Percentiles rank a stretch among this genome's conserved stretches.
Evolutionary conservation across 2,797 vertebrate species (phyloP).

Genomic region (Salarias fasciatus): DNA sequence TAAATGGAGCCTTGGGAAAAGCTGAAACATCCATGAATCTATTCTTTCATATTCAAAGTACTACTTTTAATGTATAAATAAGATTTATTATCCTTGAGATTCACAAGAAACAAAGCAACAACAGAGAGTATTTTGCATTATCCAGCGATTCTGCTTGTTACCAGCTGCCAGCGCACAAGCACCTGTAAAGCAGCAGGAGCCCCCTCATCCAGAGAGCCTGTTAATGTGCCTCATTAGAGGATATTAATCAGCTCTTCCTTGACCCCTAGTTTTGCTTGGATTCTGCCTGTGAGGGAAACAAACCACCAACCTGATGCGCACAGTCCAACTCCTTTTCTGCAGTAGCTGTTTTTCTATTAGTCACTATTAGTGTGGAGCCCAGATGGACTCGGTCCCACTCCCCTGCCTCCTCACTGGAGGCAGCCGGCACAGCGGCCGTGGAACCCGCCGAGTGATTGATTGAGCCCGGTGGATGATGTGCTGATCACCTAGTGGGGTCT

Average conservation of each 20-base stretch:
- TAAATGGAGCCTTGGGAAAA: constrained; percentile 11
- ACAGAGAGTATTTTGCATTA: not conserved
- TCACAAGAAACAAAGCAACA: constrained; percentile 27
- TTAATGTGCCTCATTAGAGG: constrained; percentile 48
- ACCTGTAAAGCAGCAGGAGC: constrained; percentile 42
- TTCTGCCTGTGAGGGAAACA: constrained; percentile 32
- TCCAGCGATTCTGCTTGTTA: constrained; percentile 7
- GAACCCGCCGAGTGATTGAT: constrained; percentile 67
- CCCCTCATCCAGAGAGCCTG: not conserved
- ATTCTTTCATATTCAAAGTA: constrained; percentile 13
- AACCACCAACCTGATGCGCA: constrained; percentile 23
- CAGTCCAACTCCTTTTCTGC: constrained; percentile 22
- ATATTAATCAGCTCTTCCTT: constrained; percentile 44
- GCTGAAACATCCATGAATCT: constrained; percentile 12
- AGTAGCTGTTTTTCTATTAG: constrained; percentile 53
- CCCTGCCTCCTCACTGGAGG: constrained; percentile 28
- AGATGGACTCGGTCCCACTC: constrained; percentile 55
- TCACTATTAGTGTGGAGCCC: constrained; percentile 59
- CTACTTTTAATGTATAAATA: constrained; percentile 9
- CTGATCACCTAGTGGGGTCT: constrained; percentile 70
- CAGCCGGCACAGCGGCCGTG: constrained; percentile 20
- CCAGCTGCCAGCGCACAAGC: constrained; percentile 23
- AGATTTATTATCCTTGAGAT: constrained; percentile 14
- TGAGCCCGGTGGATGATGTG: constrained; percentile 57
- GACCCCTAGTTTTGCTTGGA: constrained; percentile 31